Percentiles rank a stretch among this genome's conserved stretches.
Evolutionary conservation across 2,888 invertebrate species (phyloP).

Genomic region (Plusia festucae): DNA sequence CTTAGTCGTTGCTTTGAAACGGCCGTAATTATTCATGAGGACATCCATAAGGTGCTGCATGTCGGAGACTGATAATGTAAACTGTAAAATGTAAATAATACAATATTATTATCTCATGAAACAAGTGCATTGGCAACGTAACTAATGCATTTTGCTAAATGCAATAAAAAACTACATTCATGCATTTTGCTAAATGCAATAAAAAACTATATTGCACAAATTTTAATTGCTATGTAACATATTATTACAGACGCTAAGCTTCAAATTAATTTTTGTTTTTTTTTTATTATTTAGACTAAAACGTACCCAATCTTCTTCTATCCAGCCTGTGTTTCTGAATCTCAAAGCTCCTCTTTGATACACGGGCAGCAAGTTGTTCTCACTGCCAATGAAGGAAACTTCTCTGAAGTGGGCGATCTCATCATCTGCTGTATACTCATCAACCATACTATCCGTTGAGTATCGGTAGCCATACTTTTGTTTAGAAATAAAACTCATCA

Average conservation of each 20-base stretch:
- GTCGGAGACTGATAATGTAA: constrained; percentile 76
- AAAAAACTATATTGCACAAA: no score
- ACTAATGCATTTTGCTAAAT: no score
- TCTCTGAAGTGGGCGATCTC: constrained; percentile 77
- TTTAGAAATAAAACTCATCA: constrained; percentile 79
- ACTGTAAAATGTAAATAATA: constrained; percentile 65
- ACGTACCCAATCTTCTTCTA: constrained; percentile 71
- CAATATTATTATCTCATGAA: no score
- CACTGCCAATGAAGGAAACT: constrained; percentile 86
- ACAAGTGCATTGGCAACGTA: no score
- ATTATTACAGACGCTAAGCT: no score
- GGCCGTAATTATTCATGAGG: constrained; percentile 49
- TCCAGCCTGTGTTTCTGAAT: constrained; percentile 70
- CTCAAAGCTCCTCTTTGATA: constrained; percentile 66
- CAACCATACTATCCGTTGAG: constrained; percentile 81
- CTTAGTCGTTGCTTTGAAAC: constrained; percentile 55
- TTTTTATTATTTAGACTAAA: neutral
- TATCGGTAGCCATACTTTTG: constrained; percentile 84
- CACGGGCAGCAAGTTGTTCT: constrained; percentile 88
- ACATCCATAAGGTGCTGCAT: constrained; percentile 71
- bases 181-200: no score
- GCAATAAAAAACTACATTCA: no score
- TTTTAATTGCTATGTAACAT: no score
- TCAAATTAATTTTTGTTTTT: no score
- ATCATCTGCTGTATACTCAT: constrained; percentile 72